Evolutionary conservation across 2,888 invertebrate genomes (phyloP), one percentile per base, ranked within the genome.

Genomic region (Mystacides longicornis): DNA sequence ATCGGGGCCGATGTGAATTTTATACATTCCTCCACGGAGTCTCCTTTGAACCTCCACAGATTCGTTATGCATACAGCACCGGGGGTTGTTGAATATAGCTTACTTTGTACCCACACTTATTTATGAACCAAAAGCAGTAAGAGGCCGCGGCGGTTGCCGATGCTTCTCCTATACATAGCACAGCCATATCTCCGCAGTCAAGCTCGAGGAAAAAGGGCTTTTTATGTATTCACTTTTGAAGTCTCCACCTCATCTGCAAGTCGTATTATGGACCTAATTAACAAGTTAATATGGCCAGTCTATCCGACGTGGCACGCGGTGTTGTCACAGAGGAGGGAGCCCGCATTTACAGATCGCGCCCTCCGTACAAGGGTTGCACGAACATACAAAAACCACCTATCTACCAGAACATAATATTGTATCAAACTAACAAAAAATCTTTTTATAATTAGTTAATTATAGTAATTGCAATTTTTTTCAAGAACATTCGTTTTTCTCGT

Each of bases 241-340:
- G 78, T 79, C 77, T 69, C 77, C 75, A 75, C 77, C 86, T 87
- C 87, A 87, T 87, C 87, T 87, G 87, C 86, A 87, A 87, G 86
- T 87, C 87, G 83, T 86, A 87, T 86, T 86, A 85, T 86, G 84
- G 82, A 85, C 83, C 87, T 87, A 87, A 87, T 87, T 87, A 87
- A 86, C 87, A 87, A 87, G 87, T 87, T 86, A 86, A 86, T 87
- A 86, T 84, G 86, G 86, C 81, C 81, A 84, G 84, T 82, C 82
- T 80, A 81, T 80, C 81, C 81, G 78, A 78, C 67, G 67, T 69
- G 76, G 77, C 76, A 76, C 58, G 58, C 57, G 60, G 59, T 55
- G 56, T 69, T 71, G 71, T 67, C 69, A 71, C 71, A 70, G 70
- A 75, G 75, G 73, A 74, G 73, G 37, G 14, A 37, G 14, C 11